Percentiles rank a stretch among this genome's conserved stretches.
Evolutionary conservation across 2,797 vertebrate species (phyloP).

Genomic region (Helarctos malayanus): DNA sequence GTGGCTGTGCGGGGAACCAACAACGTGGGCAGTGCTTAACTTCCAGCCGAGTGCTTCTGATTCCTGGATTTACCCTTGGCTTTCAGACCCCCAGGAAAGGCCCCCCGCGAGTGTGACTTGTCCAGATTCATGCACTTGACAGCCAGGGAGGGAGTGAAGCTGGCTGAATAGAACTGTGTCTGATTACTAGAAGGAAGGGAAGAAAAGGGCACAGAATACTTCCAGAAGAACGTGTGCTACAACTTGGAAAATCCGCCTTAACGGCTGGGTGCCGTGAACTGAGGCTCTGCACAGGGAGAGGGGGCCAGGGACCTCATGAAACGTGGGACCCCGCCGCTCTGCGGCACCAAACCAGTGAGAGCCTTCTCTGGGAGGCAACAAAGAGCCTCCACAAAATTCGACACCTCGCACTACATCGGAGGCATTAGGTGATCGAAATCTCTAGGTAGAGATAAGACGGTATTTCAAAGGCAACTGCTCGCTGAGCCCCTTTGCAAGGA

Average conservation of each 20-base stretch:
- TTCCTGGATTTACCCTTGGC: background rate
- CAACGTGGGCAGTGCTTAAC: background rate
- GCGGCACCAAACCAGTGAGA: accelerated
- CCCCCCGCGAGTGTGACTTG: background rate
- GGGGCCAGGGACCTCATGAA: background rate
- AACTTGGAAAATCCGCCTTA: background rate
- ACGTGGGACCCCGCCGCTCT: background rate
- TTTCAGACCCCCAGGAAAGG: background rate
- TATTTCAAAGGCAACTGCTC: background rate
- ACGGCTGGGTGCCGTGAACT: accelerated
- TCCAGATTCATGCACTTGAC: background rate
- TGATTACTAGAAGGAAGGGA: background rate
- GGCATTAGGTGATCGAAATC: background rate
- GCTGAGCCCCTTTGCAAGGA: background rate
- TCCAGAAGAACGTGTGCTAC: background rate
- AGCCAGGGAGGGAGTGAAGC: background rate
- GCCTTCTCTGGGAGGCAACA: background rate
- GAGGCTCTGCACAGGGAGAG: accelerated
- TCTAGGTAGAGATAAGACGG: background rate
- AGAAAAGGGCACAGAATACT: background rate
- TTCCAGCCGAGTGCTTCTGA: background rate
- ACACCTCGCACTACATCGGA: background rate
- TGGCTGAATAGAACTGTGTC: background rate
- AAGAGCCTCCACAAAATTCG: background rate
- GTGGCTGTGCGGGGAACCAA: background rate